Conservation (phyloP, 1,140 invertebrate species). For the Tetramorium alpestre region DNA sequence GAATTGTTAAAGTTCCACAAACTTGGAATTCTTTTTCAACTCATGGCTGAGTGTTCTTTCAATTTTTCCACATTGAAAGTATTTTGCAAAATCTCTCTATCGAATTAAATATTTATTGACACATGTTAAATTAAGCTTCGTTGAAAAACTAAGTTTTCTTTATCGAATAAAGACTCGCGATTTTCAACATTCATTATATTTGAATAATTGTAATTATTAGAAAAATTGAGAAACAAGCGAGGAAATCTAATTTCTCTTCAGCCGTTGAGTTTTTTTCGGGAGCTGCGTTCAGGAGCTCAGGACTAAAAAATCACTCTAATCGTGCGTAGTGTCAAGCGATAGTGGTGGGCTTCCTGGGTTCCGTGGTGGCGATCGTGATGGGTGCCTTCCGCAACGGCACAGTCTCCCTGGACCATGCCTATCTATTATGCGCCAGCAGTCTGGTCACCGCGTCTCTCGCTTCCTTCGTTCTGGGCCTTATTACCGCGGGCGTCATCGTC, state of each 20-base stretch:
- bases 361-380: slow-evolving; percentile 93
- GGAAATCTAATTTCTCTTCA: neutral
- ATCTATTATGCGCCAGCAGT: slow-evolving; percentile 92
- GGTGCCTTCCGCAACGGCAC: slow-evolving; percentile 91
- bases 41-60: neutral
- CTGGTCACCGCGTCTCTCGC: slow-evolving; percentile 94
- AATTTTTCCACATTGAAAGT: neutral
- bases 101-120: neutral
- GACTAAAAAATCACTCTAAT: neutral
- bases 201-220: neutral
- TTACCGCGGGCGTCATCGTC: slow-evolving; percentile 91
- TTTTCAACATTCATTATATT: neutral
- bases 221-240: neutral
- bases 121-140: neutral
- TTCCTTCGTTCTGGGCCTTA: slow-evolving; percentile 88
- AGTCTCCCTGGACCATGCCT: slow-evolving; percentile 91
- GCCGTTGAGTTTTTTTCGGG: neutral
- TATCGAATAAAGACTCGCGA: neutral
- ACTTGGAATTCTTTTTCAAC: neutral
- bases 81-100: neutral
- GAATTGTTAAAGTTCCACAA: neutral
- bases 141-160: neutral
- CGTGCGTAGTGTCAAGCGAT: slow-evolving; percentile 91
- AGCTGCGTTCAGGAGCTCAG: neutral
- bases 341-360: slow-evolving; percentile 94